Base-by-base conservation (phyloP, 2,888 invertebrate species). In the Serrognathus titanus region DNA sequence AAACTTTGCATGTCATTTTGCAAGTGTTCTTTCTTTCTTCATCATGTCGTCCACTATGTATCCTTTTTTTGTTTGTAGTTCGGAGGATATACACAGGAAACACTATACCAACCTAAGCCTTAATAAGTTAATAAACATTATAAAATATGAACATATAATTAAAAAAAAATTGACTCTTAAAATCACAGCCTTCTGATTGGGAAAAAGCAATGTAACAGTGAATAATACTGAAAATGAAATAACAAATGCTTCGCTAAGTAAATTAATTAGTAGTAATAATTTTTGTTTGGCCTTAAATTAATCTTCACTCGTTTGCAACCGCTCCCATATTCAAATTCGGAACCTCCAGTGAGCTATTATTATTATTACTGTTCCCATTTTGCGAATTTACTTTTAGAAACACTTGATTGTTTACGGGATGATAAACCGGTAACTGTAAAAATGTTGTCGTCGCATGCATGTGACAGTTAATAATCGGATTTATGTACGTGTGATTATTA, bases 381-480 rank as follows among this genome's bases (percentile, higher is more conserved):
- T 31, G 24, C 24, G 24, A 7, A 31, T 31, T 31, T 31, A 31
- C 24, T 31, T 31, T 31, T 31, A 31, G 24, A 31, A 31, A 31
- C 24, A 31, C 24, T 31, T 31, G 24, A 31, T 31, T 31, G 24
- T 31, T 11, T 11, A 50, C 10, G 11, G 13, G 39, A 20, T 50
- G 20, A 11, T 50, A 40, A 31, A 39, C 24, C 10, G 13, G 39
- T 20, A 9, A 12, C 51, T 41, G n/a, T 8, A 35, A 39, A n/a
- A 46, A 52, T 41, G 66, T 53, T 24, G 68, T 65, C 49, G 67
- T 61, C 54, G 64, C 64, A 60, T 65, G 69, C 69, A 74, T 69
- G 58, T 72, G 73, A 64, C 72, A 73, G 58, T 73, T 73, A 37
- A 74, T 73, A 12, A 72, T 73, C 3, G 72, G 72, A 61, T 72